Conservation (phyloP, 1,140 invertebrate species). For the Drosophila lacteicornis region DNA sequence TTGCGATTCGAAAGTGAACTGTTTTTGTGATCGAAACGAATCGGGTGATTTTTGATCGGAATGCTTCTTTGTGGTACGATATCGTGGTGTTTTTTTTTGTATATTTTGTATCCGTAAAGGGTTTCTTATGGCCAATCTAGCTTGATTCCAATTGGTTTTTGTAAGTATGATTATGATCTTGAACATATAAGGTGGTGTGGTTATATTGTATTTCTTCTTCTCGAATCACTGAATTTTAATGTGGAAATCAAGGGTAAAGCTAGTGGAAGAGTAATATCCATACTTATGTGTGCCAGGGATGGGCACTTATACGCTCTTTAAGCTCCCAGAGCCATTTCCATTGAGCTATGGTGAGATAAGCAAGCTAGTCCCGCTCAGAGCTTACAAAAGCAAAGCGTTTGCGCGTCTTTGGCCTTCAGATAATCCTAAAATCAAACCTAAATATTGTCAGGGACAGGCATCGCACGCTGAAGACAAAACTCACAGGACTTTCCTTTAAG, state of each 20-base stretch:
- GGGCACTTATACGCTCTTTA: not conserved
- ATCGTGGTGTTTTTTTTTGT: not conserved
- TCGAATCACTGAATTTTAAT: not conserved
- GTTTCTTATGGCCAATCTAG: not conserved
- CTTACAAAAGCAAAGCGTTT: not conserved
- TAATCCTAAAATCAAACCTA: not conserved
- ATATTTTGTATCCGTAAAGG: constrained; percentile 8
- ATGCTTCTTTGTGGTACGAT: constrained; percentile 14
- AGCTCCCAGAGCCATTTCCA: not conserved
- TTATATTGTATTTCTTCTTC: not conserved
- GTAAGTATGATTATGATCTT: not conserved
- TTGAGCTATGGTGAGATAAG: not conserved
- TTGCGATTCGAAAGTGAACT: constrained; percentile 22
- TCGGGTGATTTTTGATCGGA: constrained; percentile 3
- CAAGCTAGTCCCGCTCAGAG: not conserved
- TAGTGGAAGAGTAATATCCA: not conserved
- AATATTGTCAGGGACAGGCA: not conserved
- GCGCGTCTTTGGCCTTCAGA: not conserved
- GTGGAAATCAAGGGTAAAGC: not conserved
- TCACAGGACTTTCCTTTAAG: no score
- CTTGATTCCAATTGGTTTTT: not conserved
- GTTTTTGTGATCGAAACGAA: constrained; percentile 21
- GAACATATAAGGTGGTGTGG: constrained; percentile 3
- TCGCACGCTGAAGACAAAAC: not conserved
- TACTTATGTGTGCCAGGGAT: no score